Conservation (phyloP, 2,113 vertebrate species). For the Siphamia tubifer region DNA sequence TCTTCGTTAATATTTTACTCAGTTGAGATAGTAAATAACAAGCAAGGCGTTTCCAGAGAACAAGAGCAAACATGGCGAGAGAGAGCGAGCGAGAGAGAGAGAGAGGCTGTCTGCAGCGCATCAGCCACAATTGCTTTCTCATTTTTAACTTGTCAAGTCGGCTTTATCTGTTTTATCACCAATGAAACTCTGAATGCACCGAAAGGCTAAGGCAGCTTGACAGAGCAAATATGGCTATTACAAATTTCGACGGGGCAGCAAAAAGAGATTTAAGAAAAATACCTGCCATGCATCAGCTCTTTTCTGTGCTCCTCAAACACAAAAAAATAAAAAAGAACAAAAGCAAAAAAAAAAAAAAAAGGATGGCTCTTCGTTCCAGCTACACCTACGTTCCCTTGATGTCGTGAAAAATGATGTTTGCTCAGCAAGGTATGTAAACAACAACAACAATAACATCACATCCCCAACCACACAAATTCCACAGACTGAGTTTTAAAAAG, state of each 20-base stretch:
- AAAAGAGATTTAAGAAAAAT: neutral
- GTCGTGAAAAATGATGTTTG: neutral
- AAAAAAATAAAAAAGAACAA: neutral
- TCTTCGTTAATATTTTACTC: conserved; percentile 61
- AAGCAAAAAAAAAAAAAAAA: conserved; percentile 1
- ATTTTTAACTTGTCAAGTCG: conserved; percentile 73
- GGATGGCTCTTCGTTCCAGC: neutral
- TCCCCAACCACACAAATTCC: neutral
- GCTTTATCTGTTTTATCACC: conserved; percentile 72
- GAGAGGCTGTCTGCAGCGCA: conserved; percentile 49
- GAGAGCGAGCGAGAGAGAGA: neutral
- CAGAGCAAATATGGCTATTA: conserved; percentile 49
- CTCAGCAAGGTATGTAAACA: conserved; percentile 5
- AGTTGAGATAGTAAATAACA: conserved; percentile 55
- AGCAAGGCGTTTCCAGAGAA: conserved; percentile 43
- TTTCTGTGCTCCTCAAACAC: neutral
- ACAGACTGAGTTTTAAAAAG: neutral
- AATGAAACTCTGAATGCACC: conserved; percentile 39
- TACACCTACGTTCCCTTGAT: neutral
- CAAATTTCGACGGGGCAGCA: conserved; percentile 22
- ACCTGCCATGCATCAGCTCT: neutral
- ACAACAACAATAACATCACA: neutral
- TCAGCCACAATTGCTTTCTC: conserved; percentile 62
- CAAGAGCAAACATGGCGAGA: conserved; percentile 32
- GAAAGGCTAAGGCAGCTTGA: conserved; percentile 52